Evolutionary conservation across 2,113 vertebrate genomes (phyloP).

Genomic region (Origma solitaria): DNA sequence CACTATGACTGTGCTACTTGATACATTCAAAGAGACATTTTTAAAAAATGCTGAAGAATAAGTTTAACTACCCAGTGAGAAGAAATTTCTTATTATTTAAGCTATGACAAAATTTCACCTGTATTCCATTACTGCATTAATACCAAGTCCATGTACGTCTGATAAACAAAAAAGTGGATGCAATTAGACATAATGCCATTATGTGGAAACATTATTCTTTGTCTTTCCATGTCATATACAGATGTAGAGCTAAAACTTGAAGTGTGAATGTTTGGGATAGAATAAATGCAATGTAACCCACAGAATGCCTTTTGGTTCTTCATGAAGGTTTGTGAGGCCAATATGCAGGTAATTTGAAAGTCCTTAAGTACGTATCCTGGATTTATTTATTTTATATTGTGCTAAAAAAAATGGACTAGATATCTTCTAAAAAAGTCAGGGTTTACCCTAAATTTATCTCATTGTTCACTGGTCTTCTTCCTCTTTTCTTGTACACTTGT

Average conservation of each 20-base stretch:
- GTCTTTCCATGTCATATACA: not conserved
- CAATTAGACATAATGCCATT: not conserved
- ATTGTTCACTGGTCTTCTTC: not conserved
- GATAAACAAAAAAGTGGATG: not conserved
- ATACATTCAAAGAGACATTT: not conserved
- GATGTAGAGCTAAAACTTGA: not conserved
- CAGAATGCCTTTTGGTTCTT: not conserved
- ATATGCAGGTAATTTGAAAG: not conserved
- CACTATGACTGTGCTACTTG: not conserved
- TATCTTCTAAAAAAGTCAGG: not conserved
- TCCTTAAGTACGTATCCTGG: not conserved
- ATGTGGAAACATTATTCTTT: not conserved
- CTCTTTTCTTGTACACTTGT: not conserved
- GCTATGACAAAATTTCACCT: not conserved
- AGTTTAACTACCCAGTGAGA: not conserved
- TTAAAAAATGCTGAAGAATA: not conserved
- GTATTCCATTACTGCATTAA: not conserved
- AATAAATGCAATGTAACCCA: not conserved
- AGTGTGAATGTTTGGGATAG: not conserved
- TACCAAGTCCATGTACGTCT: not conserved
- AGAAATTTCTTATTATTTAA: not conserved
- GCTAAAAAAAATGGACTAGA: not conserved
- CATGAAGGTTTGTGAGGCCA: not conserved
- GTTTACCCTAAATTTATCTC: not conserved
- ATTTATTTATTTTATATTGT: not conserved